Conservation (phyloP, 35 echinoderm and acorn worm species). For the Strongylocentrotus purpuratus region DNA sequence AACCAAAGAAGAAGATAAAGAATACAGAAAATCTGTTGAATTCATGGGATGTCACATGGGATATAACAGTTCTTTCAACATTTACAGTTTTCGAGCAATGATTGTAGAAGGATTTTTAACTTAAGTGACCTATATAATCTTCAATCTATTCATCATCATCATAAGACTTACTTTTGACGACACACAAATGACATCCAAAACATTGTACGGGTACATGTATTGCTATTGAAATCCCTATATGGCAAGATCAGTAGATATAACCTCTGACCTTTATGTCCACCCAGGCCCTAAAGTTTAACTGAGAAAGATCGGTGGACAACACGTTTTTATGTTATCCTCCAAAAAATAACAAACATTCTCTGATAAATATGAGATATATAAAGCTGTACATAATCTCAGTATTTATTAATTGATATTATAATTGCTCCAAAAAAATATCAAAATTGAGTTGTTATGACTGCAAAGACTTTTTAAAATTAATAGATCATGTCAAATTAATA, state of each 20-base stretch:
- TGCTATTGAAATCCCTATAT: too few relatives aligned
- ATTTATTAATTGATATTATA: neutral
- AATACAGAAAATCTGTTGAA: neutral
- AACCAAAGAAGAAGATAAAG: constrained; percentile 10
- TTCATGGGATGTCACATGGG: too few relatives aligned
- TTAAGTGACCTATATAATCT: neutral
- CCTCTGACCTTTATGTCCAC: too few relatives aligned
- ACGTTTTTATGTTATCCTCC: neutral
- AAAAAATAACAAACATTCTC: neutral
- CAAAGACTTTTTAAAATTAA: neutral
- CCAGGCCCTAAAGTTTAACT: too few relatives aligned
- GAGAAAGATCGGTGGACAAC: too few relatives aligned
- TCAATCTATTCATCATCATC: neutral
- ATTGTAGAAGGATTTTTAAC: neutral
- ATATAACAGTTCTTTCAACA: too few relatives aligned
- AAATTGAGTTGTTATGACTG: neutral
- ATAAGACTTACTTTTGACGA: neutral
- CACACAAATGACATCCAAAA: neutral
- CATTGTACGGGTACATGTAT: neutral
- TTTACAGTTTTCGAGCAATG: neutral
- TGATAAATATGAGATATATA: neutral
- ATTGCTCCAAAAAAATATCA: too few relatives aligned
- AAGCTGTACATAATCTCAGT: neutral
- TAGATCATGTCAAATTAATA: neutral
- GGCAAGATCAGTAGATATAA: too few relatives aligned